Evolutionary conservation across 2,113 vertebrate species (phyloP), one percentile per base, ranked within the genome.

Genomic region (Lipotes vexillifer): DNA sequence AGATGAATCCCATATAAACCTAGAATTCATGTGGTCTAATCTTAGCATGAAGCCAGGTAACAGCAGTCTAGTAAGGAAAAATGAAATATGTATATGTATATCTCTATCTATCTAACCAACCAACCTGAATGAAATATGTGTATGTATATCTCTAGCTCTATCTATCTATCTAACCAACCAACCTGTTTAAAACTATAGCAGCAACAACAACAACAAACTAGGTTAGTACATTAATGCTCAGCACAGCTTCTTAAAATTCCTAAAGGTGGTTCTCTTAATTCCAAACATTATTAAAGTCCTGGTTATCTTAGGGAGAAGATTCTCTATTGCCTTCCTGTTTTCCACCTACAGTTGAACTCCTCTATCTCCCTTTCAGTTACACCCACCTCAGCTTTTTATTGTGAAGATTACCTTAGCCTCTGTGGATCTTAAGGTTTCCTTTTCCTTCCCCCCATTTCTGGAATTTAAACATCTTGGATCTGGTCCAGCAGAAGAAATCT

Each of bases 311-410:
- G 5, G 15, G 52, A 4, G 6, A 46, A 71, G 15, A 41, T 33
- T 71, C 44, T 55, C 18, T 13, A 2, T 36, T 15, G 2, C 11
- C 29, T 69, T 55, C 3, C 3, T 3, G 2, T 38, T 88, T 63
- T 77, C 29, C 36, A 72, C 2, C 57, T 80, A 1, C 9, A n/a
- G 5, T 3, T 44, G 17, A 88, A 7, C 3, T 63, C 15, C 17
- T 5, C 4, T 1, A 0, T 49, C 12, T n/a, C 8, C 1, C 14
- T 65, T 2, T 49, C 29, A 13, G 18, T 29, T 5, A 18, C 9
- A 7, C 1, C 20, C 8, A 36, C 25, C 3, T 57, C n/a, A 38
- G 57, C 21, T 71, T 57, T 84, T 75, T 36, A 41, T 29, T 57
- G 14, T 11, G 59, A 15, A 29, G 13, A 55, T 41, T 5, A 13